A percentile compares a stretch with the other conserved stretches of the same genome.
phyloP scores from a whole-genome alignment of 2,888 invertebrate species.

The Chorisops tibialis region DNA sequence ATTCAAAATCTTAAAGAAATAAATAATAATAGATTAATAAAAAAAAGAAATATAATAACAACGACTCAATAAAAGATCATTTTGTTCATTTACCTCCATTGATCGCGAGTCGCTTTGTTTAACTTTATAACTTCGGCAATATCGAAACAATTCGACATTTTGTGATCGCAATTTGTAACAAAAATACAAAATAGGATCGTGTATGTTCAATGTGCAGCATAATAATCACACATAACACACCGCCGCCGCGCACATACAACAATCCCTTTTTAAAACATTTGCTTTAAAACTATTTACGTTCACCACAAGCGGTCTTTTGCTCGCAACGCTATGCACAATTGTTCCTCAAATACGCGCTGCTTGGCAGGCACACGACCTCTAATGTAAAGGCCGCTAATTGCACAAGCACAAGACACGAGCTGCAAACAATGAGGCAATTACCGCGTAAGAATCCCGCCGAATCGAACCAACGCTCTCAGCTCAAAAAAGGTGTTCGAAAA shows the following conservation, averaged over 20 bases:
- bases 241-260: no score
- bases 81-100: not conserved
- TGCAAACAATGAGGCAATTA: conserved; percentile 30
- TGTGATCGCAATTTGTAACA: not conserved
- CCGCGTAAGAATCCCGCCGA: conserved; percentile 20
- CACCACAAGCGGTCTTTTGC: conserved; percentile 7
- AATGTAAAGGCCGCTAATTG: conserved; percentile 31
- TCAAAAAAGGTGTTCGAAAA: not conserved
- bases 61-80: no score
- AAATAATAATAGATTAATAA: no score
- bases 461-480: no score
- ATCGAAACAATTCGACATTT: not conserved
- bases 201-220: not conserved
- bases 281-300: conserved; percentile 21
- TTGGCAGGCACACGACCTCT: conserved; percentile 28
- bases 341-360: not conserved
- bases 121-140: not conserved
- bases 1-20: no score
- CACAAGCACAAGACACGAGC: conserved; percentile 24
- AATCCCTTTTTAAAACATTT: conserved; percentile 16
- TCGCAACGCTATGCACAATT: conserved; percentile 7
- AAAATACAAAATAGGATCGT: not conserved
- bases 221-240: not conserved
- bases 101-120: not conserved
- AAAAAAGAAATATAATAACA: no score